A percentile compares a stretch with the other conserved stretches of the same genome.
phyloP scores from a whole-genome alignment of 2,113 vertebrate genomes.

The Charina bottae region DNA sequence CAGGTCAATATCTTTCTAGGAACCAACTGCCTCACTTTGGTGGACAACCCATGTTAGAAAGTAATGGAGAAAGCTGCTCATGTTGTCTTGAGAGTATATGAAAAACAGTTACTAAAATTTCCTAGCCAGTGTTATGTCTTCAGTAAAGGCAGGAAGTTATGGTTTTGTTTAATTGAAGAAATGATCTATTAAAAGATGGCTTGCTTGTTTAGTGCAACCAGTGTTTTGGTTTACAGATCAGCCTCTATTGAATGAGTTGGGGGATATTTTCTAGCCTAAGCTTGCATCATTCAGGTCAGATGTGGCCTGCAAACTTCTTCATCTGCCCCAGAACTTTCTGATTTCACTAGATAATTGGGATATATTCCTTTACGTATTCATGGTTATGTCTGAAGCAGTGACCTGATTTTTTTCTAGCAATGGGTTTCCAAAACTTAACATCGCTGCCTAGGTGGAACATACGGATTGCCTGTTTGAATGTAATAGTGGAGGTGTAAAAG shows the following conservation, averaged over 20 bases:
- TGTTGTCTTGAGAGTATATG: not conserved
- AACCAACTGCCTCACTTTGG: not conserved
- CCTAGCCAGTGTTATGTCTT: not conserved
- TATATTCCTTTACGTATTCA: not conserved
- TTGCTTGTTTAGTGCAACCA: not conserved
- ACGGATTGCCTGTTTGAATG: not conserved
- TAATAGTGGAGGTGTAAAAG: not conserved
- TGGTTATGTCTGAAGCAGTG: not conserved
- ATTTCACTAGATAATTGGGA: not conserved
- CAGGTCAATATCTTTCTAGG: not conserved
- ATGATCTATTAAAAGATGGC: not conserved
- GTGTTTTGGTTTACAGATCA: not conserved
- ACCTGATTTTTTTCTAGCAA: not conserved
- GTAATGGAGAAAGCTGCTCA: not conserved
- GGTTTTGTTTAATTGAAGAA: not conserved
- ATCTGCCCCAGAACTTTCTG: not conserved
- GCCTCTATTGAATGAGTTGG: not conserved
- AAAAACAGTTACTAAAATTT: not conserved
- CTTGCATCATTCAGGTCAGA: not conserved
- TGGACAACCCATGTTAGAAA: not conserved
- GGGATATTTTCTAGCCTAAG: not conserved
- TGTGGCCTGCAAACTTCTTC: not conserved
- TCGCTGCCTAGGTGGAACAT: not conserved
- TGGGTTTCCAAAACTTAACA: not conserved
- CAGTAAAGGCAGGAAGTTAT: not conserved